These are phyloP conservation scores for Dromius quadrimaculatus DNA, from an alignment of 2,888 invertebrate species.

Conservation along the genomic window DNA sequence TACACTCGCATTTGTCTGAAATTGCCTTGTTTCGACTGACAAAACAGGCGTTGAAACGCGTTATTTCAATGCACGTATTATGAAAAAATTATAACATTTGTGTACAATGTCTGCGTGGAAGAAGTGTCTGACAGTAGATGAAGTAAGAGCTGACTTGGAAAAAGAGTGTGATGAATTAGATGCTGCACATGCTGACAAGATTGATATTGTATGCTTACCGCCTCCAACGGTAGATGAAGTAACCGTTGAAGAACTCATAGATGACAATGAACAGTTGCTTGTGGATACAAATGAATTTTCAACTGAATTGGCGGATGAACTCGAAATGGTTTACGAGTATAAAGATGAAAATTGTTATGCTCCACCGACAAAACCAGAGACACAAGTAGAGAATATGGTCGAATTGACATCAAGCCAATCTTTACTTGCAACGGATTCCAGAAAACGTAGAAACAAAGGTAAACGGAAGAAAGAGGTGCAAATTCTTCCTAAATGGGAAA, in stretches of 20 bases:
- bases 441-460: slow-evolving; percentile 7
- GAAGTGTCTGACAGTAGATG: slow-evolving; percentile 4
- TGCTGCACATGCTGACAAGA: background rate
- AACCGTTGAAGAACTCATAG: slow-evolving; percentile 1
- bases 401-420: slow-evolving; percentile 16
- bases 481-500: slow-evolving; percentile 16
- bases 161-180: background rate
- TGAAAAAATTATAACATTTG: too few relatives aligned
- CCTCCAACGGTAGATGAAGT: slow-evolving; percentile 18
- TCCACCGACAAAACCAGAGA: slow-evolving; percentile 6
- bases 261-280: slow-evolving; percentile 22
- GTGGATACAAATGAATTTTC: slow-evolving; percentile 1
- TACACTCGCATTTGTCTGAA: too few relatives aligned
- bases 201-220: slow-evolving; percentile 8
- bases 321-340: slow-evolving; percentile 13
- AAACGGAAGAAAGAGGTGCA: background rate
- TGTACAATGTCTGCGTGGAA: slow-evolving; percentile 13
- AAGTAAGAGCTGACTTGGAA: slow-evolving; percentile 8
- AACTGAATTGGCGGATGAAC: background rate
- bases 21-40: too few relatives aligned
- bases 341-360: background rate
- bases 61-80: too few relatives aligned
- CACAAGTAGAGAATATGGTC: background rate
- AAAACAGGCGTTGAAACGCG: too few relatives aligned
- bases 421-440: slow-evolving; percentile 1